Evolutionary conservation across 1,140 invertebrate species (phyloP), one percentile per base, ranked within the genome.

Genomic region (Trichomalopsis sarcophagae): DNA sequence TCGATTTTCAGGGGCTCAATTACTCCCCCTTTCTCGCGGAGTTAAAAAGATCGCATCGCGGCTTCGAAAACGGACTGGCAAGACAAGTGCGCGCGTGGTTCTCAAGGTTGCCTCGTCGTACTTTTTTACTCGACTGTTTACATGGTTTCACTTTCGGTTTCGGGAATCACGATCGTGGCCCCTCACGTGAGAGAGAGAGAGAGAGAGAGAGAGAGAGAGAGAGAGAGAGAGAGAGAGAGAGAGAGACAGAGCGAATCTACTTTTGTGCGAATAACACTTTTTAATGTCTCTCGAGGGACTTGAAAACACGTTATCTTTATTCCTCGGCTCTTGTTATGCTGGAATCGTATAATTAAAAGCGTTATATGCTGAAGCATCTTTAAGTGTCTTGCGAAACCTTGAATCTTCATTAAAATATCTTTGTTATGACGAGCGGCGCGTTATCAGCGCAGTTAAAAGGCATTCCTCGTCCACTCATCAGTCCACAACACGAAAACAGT

Each of bases 1-100:
- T 27, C 76, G 66, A 84, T 84, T 84, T 84, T 84, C 47, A 44
- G 66, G 17, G 23, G 76, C 71, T 73, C 82, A 79, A 84, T 84
- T 84, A 78, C 47, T 76, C 14, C 73, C 9, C 73, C 44, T 68
- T 68, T 69, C 50, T 21, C 11, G 30, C 36, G 33, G 11, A 2
- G 33, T 62, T n/a, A 21, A 40, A 40, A 40, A 74, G 36, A 44
- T 44, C 40, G 33, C 30, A 17, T 74, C 13, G 33, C 40, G 9
- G 40, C 71, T 36, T 69, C 66, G 50, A 69, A 69, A 69, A 69
- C 14, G 30, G 17, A 68, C 14, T 66, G 23, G 23, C 27, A 30
- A n/a, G 40, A 30, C 14, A 50, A 73, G 13, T 47, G 27, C 40
- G n/a, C 44, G 21, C 33, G 33, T 6, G 62, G 14, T 40, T 21